Conservation (phyloP, 2,797 vertebrate species). For the Tarsius wallacei region DNA sequence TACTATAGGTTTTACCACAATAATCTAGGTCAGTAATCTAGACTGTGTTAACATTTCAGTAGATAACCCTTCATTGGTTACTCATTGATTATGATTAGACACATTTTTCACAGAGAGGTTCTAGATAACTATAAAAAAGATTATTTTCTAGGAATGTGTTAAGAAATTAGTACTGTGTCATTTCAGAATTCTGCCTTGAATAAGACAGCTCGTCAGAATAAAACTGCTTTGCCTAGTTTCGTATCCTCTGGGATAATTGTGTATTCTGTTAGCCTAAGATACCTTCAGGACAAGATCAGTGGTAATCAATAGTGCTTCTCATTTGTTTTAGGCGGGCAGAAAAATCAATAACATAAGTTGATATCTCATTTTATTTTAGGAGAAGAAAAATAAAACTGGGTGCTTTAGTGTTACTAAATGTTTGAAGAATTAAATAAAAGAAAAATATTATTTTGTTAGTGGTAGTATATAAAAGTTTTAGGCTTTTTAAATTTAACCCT, state of each 20-base stretch:
- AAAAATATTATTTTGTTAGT: constrained; percentile 52
- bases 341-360: constrained; percentile 92
- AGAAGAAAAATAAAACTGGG: constrained; percentile 75
- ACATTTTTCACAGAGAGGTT: constrained; percentile 87
- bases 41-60: constrained; percentile 67
- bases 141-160: constrained; percentile 80
- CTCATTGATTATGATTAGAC: constrained; percentile 87
- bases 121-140: constrained; percentile 52
- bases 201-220: constrained; percentile 85
- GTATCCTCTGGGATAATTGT: constrained; percentile 86
- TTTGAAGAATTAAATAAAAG: constrained; percentile 63
- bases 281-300: constrained; percentile 92
- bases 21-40: constrained; percentile 67
- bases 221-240: constrained; percentile 81
- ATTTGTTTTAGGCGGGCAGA: constrained; percentile 89
- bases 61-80: constrained; percentile 86
- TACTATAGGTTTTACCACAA: neutral
- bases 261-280: constrained; percentile 89
- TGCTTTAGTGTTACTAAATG: constrained; percentile 67
- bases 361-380: constrained; percentile 90
- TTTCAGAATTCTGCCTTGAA: constrained; percentile 78
- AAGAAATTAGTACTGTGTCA: constrained; percentile 79
- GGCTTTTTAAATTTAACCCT: constrained; percentile 16
- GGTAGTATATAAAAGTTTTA: constrained; percentile 19
- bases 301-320: constrained; percentile 93